These are phyloP conservation scores for Sinocyclocheilus grahami DNA, from an alignment of 2,113 vertebrate genomes.

Conservation along the genomic window DNA sequence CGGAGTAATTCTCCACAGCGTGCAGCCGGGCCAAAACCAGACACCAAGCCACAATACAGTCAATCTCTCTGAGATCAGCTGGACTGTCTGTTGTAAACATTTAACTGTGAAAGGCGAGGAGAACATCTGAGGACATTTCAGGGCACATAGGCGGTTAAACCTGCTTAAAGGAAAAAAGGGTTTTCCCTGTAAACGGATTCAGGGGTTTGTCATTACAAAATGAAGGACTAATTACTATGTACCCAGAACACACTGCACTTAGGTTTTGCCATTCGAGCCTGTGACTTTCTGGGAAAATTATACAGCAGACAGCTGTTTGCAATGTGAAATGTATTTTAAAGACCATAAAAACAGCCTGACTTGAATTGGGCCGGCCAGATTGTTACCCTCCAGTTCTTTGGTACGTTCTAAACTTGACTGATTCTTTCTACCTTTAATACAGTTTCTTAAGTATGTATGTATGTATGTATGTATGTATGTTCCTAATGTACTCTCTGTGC, in stretches of 20 bases:
- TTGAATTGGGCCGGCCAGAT: slow-evolving; percentile 55
- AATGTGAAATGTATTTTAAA: slow-evolving; percentile 78
- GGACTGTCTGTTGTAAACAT: slow-evolving; percentile 27
- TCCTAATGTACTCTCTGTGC: not conserved
- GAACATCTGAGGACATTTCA: not conserved
- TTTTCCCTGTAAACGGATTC: slow-evolving; percentile 54
- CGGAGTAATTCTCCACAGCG: not conserved
- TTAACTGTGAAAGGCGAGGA: slow-evolving; percentile 7
- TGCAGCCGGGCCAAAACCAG: not conserved
- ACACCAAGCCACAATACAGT: slow-evolving; percentile 6
- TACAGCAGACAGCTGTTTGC: slow-evolving; percentile 77
- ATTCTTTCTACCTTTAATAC: not conserved
- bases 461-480: too few relatives aligned
- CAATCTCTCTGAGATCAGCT: not conserved
- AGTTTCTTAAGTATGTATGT: not conserved
- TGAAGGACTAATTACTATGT: slow-evolving; percentile 77
- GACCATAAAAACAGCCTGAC: slow-evolving; percentile 66
- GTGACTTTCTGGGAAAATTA: slow-evolving; percentile 76
- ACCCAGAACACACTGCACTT: slow-evolving; percentile 69
- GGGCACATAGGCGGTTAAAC: not conserved
- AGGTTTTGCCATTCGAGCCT: slow-evolving; percentile 71
- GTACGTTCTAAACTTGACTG: not conserved
- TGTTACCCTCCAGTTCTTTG: not conserved
- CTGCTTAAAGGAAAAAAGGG: slow-evolving; percentile 48
- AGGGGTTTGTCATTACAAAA: slow-evolving; percentile 72